Percentiles rank a stretch among this genome's conserved stretches.
Conservation (phyloP, 2,113 vertebrate species). For the Microtus pennsylvanicus region DNA sequence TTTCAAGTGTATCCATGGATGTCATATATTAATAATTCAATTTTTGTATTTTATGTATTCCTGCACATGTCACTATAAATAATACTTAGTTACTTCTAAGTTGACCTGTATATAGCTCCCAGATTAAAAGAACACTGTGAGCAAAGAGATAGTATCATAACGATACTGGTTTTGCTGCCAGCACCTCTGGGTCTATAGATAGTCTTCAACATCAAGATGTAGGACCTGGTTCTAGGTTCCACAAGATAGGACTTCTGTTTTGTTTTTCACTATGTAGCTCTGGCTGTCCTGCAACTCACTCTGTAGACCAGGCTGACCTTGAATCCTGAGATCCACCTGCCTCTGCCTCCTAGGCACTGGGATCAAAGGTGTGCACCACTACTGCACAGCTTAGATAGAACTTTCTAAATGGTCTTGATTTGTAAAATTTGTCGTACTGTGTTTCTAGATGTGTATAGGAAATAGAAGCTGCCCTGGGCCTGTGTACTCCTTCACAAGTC, state of each 20-base stretch:
- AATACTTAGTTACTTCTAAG: background rate
- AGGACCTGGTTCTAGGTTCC: background rate
- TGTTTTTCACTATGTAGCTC: background rate
- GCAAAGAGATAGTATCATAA: background rate
- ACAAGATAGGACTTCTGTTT: background rate
- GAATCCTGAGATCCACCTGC: background rate
- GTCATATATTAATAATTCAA: background rate
- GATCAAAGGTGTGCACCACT: background rate
- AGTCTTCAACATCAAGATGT: background rate
- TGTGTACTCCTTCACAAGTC: background rate
- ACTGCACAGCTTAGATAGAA: background rate
- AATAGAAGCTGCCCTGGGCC: slow-evolving; percentile 35
- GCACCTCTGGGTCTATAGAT: background rate
- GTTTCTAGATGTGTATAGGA: slow-evolving; percentile 43
- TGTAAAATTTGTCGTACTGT: background rate
- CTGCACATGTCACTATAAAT: background rate
- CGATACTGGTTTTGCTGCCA: background rate
- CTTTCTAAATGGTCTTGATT: background rate
- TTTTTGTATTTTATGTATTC: slow-evolving; percentile 38
- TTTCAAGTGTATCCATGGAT: background rate
- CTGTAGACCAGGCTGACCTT: background rate
- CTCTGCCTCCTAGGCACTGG: background rate
- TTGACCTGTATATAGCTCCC: background rate
- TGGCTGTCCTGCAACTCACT: background rate
- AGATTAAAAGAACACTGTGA: background rate